Conservation (phyloP, 2,888 invertebrate genomes). For the Chymomyza fuscimana region DNA sequence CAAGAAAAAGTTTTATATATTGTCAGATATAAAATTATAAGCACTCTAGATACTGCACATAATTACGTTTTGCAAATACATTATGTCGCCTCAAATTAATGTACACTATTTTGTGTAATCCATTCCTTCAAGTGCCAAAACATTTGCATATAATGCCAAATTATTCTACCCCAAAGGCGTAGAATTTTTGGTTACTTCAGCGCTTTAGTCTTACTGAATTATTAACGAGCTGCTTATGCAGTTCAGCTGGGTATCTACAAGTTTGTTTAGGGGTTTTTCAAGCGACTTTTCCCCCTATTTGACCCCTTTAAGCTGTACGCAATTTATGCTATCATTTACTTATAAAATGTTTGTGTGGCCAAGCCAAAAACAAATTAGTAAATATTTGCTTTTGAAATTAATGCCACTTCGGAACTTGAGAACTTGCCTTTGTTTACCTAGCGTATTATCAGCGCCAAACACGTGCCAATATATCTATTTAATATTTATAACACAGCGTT, state of each 20-base stretch:
- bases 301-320: slow-evolving; percentile 49
- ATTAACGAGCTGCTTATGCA: slow-evolving; percentile 60
- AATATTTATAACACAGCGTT: slow-evolving; percentile 2
- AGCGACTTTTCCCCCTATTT: slow-evolving; percentile 1
- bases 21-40: too few species aligned
- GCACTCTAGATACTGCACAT: too few species aligned
- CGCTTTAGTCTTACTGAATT: slow-evolving; percentile 55
- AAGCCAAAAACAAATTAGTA: slow-evolving; percentile 4
- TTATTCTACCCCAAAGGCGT: slow-evolving; percentile 45
- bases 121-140: slow-evolving; percentile 41
- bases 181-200: slow-evolving; percentile 19
- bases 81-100: slow-evolving; percentile 41
- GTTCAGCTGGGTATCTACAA: slow-evolving; percentile 32
- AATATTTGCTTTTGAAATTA: slow-evolving; percentile 64
- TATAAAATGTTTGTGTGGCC: not conserved
- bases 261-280: not conserved
- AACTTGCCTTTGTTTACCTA: slow-evolving; percentile 32
- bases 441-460: slow-evolving; percentile 41
- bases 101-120: slow-evolving; percentile 55
- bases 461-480: not conserved
- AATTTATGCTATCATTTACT: slow-evolving; percentile 55
- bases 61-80: too few species aligned
- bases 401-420: slow-evolving; percentile 22
- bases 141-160: slow-evolving; percentile 62
- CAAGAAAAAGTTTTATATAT: too few species aligned